Base-by-base conservation (phyloP, 2,888 invertebrate species). In the Ormyrus labotus region DNA sequence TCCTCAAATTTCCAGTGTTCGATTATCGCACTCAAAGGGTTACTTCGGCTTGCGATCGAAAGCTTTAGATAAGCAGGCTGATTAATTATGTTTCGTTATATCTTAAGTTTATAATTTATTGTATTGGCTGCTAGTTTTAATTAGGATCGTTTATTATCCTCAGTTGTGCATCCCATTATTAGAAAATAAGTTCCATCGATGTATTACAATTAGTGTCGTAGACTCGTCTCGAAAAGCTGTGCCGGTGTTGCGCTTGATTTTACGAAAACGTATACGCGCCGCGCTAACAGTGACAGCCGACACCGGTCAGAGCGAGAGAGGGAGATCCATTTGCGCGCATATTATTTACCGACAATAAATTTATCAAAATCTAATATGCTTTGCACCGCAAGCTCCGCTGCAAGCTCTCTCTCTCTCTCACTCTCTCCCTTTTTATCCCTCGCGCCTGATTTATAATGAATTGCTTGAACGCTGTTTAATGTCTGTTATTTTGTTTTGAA, bases 361-460 rank as follows among this genome's bases (percentile, higher is more conserved):
- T 76, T 70, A 80, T 80, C 76, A 76, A 80, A 80, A 80, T 80
- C 70, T 70, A 75, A 80, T 80, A 60, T 65, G 69, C 75, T 75
- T 64, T 45, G 57, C 68, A 81, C 74, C 51, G 74, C 84, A 48
- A 75, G 34, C 34, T 34, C 34, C 34, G 34, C 51, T 74, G 77
- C 60, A 10, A 1, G 45, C 19, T 10, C 34, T 51, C 34, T 7
- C 64, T 73, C 63, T 69, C 47, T 34, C 7, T 51, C 45, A 13
- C 57, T 55, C 45, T 34, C n/a, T 34, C 34, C 34, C 34, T 34
- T 34, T 64, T 53, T 50, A 9, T 55, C 6, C 9, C 19, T n/a
- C 58, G 50, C 13, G 13, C 9, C 34, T 63, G 9, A 5, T 11
- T 9, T 61, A 58, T 13, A 63, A 60, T 34, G 60, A 64, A 34